phyloP scores from a whole-genome alignment of 2,113 vertebrate species.

The Sinocyclocheilus grahami region DNA sequence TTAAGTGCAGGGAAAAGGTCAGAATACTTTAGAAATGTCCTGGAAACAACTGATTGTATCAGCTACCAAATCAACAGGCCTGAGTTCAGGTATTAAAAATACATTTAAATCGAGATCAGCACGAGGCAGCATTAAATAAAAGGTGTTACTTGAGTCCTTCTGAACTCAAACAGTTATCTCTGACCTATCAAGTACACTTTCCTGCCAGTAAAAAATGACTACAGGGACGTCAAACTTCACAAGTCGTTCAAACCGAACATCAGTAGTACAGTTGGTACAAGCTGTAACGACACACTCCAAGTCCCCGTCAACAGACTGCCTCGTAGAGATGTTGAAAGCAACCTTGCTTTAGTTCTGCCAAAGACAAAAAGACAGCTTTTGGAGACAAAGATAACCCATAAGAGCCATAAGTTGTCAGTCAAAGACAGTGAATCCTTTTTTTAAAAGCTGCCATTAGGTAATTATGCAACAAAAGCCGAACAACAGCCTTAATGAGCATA shows the following conservation, averaged over 20 bases:
- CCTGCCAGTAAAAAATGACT: neutral
- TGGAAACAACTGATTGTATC: too few species aligned
- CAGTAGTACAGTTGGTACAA: neutral
- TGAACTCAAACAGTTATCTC: neutral
- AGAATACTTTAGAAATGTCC: neutral
- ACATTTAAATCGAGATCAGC: neutral
- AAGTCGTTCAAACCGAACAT: neutral
- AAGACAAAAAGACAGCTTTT: conserved; percentile 50
- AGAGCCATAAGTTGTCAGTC: conserved; percentile 44
- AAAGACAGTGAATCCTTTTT: conserved; percentile 43
- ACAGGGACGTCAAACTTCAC: neutral
- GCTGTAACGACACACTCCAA: conserved; percentile 38
- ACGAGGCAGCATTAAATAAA: neutral
- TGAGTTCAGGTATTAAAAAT: neutral
- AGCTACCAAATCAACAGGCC: neutral
- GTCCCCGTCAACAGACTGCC: conserved; percentile 5
- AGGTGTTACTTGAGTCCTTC: neutral
- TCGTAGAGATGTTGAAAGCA: conserved; percentile 42
- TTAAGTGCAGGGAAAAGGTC: conserved; percentile 17
- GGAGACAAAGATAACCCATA: conserved; percentile 47
- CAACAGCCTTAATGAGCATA: conserved; percentile 54
- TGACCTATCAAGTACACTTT: neutral
- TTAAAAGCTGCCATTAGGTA: conserved; percentile 47
- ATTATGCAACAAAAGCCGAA: conserved; percentile 56
- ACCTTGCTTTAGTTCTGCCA: conserved; percentile 44